A percentile compares a stretch with the other conserved stretches of the same genome.
Evolutionary conservation across 2,888 invertebrate species (phyloP).

Genomic region (Empis stercorea): DNA sequence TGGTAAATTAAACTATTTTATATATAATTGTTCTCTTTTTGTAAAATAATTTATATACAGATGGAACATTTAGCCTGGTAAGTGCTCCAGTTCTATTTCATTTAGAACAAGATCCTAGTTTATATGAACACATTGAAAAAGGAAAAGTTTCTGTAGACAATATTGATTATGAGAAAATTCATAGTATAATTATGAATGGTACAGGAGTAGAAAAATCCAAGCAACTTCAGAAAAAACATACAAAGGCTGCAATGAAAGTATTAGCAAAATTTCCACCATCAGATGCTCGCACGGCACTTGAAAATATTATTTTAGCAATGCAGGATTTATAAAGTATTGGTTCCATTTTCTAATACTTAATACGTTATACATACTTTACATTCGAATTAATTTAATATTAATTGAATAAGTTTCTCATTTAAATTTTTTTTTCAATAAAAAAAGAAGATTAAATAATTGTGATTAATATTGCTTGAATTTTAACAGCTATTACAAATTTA

Average conservation of each 20-base stretch:
- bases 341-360: no score
- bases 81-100: slow-evolving; percentile 77
- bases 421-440: no score
- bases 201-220: slow-evolving; percentile 62
- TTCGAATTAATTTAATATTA: no score
- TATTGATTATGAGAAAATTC: slow-evolving; percentile 37
- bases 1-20: slow-evolving; percentile 13
- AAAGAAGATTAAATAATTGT: no score
- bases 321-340: slow-evolving; percentile 40
- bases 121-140: slow-evolving; percentile 42
- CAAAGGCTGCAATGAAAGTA: slow-evolving; percentile 58
- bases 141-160: slow-evolving; percentile 33
- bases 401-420: no score
- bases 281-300: slow-evolving; percentile 72
- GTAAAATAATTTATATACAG: slow-evolving; percentile 12
- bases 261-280: slow-evolving; percentile 63
- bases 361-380: no score
- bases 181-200: slow-evolving; percentile 49
- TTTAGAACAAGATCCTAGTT: slow-evolving; percentile 53
- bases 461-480: no score
- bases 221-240: slow-evolving; percentile 61
- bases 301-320: slow-evolving; percentile 79
- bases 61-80: slow-evolving; percentile 41
- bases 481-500: no score
- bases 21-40: neutral